Base-by-base conservation (phyloP, 1,140 invertebrate genomes). In the Zophobas morio region DNA sequence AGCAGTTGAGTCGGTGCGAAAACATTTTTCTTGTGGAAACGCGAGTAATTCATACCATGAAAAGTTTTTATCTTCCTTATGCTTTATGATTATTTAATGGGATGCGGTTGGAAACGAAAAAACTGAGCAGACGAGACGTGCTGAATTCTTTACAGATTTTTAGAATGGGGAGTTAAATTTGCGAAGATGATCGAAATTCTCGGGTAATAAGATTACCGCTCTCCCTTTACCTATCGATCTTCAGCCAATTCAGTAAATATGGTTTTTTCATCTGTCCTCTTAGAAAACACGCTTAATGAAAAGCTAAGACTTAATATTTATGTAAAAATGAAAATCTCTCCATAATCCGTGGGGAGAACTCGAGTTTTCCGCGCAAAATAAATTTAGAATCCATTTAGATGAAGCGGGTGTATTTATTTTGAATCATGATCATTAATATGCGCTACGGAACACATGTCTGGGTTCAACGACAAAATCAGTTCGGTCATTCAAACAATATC, bases 31-130 rank as follows among this genome's bases (percentile, higher is more conserved):
- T 54, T 54, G 33, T 5, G 35, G 35, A 54, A 34, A 20, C 32
- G 53, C 35, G 32, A 34, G 53, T 54, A 54, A 54, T 54, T 54
- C 53, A 54, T 54, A 54, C 35, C 53, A 54, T 34, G 20, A n/a
- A 32, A 34, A 54, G 53, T 8, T 51, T 60, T 60, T 1, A 8
- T 46, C 35, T n/a, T 8, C 56, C 36, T 60, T 60, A 5, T 8
- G 20, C 3, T 60, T 60, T 60, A 39, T 60, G 56, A 60, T 60
- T 60, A 60, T 60, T 60, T 60, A 60, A 60, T 60, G 36, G 56
- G 5, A 37, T 60, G 56, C 4, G 56, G 56, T 39, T 36, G 34
- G 8, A 60, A 35, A 54, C 20, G 20, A 6, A 60, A 60, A 60
- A 60, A 37, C 36, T 39, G 35, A 60, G 34, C 54, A 20, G 34